Base-by-base conservation (phyloP, 2,888 invertebrate species). In the Brenthis daphne region DNA sequence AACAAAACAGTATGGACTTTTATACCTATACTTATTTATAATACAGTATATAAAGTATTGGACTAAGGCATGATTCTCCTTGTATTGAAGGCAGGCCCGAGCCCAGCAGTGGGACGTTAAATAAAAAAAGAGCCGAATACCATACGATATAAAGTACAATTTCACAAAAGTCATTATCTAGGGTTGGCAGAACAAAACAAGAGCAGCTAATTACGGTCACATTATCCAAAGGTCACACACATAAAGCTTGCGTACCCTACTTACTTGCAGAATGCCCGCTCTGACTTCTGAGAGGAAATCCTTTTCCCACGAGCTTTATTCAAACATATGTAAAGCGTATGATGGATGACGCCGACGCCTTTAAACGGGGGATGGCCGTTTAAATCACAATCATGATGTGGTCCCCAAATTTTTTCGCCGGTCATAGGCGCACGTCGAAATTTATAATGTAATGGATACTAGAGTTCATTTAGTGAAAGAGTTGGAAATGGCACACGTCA, bases 241-340 rank as follows among this genome's bases (percentile, higher is more conserved):
- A 65, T 55, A 69, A 70, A 64, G 64, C 60, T 48, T 77, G 75
- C 90, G 77, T 84, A 88, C 87, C 85, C 83, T 82, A 84, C 72
- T 71, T 56, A 80, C 82, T 82, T 80, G 84, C 85, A 84, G 82
- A 85, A 85, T 84, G 81, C 79, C 24, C 85, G 85, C 87, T 85
- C 88, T 89, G 89, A 91, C 90, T 92, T 88, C 86, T 87, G 88
- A 92, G 92, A 92, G 91, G 91, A 92, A 91, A 90, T 92, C 90
- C 90, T 90, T 92, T 92, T 93, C 93, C 93, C 93, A 93, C 93
- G 93, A 84, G 93, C 90, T 92, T 93, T 92, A 92, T 90, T 90
- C 91, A 92, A 93, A 93, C 93, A 93, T 93, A 93, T 93, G 93
- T 93, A 93, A 93, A 93, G 93, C 93, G 87, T 89, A 91, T 93